These are phyloP conservation scores for Crocallis elinguaria DNA, from an alignment of 2,888 invertebrate species.

Conservation along the genomic window DNA sequence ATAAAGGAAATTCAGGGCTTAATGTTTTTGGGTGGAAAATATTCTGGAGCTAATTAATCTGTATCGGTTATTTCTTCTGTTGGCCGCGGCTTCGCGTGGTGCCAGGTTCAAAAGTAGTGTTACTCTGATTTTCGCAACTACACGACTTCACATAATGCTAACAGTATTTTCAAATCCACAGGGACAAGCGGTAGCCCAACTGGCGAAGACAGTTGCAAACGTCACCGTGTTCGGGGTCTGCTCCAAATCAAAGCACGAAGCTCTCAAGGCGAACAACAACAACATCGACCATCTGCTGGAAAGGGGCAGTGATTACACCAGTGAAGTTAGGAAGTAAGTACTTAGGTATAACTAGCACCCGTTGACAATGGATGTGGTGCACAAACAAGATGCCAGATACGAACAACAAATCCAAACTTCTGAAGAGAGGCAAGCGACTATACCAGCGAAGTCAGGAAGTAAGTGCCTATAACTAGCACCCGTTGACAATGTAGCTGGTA, in stretches of 20 bases:
- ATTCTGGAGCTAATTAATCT: background rate
- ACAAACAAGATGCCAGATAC: too few species aligned
- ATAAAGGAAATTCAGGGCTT: too few species aligned
- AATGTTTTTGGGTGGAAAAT: background rate
- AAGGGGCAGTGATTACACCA: conserved; percentile 91
- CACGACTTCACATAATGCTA: too few species aligned
- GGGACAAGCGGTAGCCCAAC: conserved; percentile 94
- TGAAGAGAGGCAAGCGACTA: conserved; percentile 93
- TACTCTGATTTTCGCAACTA: too few species aligned
- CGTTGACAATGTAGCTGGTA: background rate
- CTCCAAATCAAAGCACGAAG: conserved; percentile 93
- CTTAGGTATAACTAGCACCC: background rate
- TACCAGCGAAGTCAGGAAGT: conserved; percentile 93
- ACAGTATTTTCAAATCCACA: conserved; percentile 50
- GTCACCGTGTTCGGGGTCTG: conserved; percentile 94
- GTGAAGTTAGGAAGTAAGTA: conserved; percentile 93
- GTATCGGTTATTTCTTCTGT: too few species aligned
- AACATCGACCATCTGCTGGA: conserved; percentile 92
- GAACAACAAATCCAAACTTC: conserved; percentile 89
- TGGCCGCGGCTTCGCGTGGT: too few species aligned
- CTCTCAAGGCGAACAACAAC: conserved; percentile 88
- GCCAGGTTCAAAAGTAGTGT: too few species aligned
- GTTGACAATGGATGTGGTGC: background rate
- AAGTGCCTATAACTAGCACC: conserved; percentile 56
- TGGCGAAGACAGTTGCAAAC: conserved; percentile 91